These are phyloP conservation scores for Fratercula arctica DNA, from an alignment of 2,797 vertebrate genomes.

Conservation along the genomic window DNA sequence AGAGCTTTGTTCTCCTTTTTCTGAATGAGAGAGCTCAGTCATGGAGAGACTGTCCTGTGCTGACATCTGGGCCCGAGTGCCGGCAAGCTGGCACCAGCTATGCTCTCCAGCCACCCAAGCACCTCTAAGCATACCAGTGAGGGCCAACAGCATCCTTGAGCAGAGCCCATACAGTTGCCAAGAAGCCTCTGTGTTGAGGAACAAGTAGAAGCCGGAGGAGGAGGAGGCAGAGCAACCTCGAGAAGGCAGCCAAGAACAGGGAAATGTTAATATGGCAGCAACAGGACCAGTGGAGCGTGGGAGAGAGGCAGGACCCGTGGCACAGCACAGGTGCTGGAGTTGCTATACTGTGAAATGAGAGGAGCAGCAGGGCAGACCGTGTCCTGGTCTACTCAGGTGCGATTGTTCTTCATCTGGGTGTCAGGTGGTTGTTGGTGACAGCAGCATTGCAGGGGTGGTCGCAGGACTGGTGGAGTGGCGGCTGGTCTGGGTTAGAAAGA, in stretches of 20 bases:
- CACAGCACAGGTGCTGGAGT: not conserved
- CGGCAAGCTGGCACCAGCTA: not conserved
- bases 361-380: not conserved
- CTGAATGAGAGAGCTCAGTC: not conserved
- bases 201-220: not conserved
- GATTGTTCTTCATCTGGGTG: fast-evolving
- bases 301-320: not conserved
- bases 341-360: not conserved
- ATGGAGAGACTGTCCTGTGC: fast-evolving
- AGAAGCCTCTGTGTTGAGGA: not conserved
- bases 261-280: not conserved
- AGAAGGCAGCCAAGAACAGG: not conserved
- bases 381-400: fast-evolving
- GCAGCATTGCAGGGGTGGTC: fast-evolving
- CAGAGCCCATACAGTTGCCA: not conserved
- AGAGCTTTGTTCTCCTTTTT: not conserved
- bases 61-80: not conserved
- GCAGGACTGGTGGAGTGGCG: not conserved
- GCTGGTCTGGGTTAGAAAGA: not conserved
- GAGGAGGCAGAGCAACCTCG: fast-evolving
- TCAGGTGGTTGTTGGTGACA: not conserved
- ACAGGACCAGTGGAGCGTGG: not conserved
- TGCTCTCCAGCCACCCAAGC: not conserved
- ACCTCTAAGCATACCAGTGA: not conserved
- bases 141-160: not conserved